These are phyloP conservation scores for Orchestia grillus DNA, from an alignment of 1,140 invertebrate species.

Conservation along the genomic window DNA sequence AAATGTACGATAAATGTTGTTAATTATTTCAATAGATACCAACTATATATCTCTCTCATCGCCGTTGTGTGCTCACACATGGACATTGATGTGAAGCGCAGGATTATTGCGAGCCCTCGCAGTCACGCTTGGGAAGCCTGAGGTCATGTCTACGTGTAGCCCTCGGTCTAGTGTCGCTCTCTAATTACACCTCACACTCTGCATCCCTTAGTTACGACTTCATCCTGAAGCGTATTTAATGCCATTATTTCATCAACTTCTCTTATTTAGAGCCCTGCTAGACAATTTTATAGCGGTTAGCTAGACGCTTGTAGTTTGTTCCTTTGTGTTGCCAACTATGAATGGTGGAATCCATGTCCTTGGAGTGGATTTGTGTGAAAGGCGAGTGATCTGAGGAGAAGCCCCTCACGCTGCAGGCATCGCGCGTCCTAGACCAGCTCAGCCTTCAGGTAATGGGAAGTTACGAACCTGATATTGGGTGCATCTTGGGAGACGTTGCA, in stretches of 20 bases:
- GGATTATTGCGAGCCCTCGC: not conserved
- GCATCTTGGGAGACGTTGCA: not conserved
- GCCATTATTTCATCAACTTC: not conserved
- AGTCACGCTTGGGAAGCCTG: not conserved
- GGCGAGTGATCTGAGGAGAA: not conserved
- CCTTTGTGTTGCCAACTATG: not conserved
- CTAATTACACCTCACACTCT: not conserved
- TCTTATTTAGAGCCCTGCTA: not conserved
- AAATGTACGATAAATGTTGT: too few species aligned
- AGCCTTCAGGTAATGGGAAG: not conserved
- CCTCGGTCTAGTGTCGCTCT: not conserved
- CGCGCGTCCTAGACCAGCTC: not conserved
- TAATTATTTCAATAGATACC: not conserved
- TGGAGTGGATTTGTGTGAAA: not conserved
- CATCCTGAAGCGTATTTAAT: not conserved
- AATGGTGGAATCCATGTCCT: not conserved
- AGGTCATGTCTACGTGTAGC: not conserved
- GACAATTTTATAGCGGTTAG: not conserved
- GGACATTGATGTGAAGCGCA: not conserved
- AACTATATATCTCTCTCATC: too few species aligned
- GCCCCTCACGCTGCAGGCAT: too few species aligned
- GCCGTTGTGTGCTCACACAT: not conserved
- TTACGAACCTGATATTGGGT: not conserved
- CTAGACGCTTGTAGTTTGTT: not conserved
- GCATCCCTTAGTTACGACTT: not conserved